Conservation (phyloP, 2,113 vertebrate genomes). For the Mesocricetus auratus region DNA sequence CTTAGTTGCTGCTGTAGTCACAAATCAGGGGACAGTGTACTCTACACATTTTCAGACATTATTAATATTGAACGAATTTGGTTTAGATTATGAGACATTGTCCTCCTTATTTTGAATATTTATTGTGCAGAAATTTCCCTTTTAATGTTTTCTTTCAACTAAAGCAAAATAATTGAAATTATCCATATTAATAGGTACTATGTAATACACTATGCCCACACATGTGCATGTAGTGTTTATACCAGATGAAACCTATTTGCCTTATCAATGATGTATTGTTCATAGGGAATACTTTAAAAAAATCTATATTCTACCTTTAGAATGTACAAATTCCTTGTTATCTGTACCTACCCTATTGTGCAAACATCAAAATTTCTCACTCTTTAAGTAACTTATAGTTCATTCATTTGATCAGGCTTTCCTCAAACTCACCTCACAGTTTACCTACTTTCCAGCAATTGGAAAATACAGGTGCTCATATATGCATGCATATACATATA, state of each 20-base stretch:
- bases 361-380: not conserved
- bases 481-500: no score
- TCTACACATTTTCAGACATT: not conserved
- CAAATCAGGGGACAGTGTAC: not conserved
- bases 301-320: not conserved
- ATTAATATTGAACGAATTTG: not conserved
- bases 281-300: not conserved
- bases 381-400: no score
- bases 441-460: not conserved
- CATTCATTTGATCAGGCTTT: not conserved
- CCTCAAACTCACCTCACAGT: no score
- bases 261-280: not conserved
- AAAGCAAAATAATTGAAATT: not conserved
- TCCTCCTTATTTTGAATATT: not conserved
- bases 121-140: not conserved
- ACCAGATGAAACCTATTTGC: not conserved
- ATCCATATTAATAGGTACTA: not conserved
- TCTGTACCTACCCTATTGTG: not conserved
- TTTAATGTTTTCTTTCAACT: not conserved
- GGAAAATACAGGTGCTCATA: no score
- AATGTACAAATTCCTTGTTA: not conserved
- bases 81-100: not conserved
- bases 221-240: not conserved
- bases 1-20: not conserved
- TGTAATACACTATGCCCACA: not conserved